phyloP scores from a whole-genome alignment of 2,797 vertebrate genomes.

The Semaprochilodus insignis region DNA sequence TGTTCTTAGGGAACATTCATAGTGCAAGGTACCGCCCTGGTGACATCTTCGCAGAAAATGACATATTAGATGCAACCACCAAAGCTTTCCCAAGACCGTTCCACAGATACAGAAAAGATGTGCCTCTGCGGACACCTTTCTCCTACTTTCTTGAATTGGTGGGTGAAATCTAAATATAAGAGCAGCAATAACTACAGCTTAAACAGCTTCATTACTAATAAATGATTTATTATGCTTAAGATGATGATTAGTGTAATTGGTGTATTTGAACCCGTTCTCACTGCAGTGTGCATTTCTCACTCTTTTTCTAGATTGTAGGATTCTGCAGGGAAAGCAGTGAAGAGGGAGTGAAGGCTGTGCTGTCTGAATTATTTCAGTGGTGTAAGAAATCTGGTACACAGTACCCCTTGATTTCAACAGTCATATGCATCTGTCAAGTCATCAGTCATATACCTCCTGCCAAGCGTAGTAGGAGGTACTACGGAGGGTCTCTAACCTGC shows the following conservation, averaged over 20 bases:
- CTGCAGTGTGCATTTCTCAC: background rate
- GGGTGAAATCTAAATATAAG: background rate
- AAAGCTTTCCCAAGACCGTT: background rate
- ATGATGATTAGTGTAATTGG: too few relatives aligned
- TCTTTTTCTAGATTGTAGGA: background rate
- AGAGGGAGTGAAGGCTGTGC: fast-evolving
- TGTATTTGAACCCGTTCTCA: background rate
- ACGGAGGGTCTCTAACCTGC: constrained; percentile 15
- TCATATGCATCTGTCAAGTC: constrained; percentile 6
- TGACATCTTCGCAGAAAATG: background rate
- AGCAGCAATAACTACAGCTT: background rate
- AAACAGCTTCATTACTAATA: too few relatives aligned
- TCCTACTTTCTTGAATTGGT: constrained; percentile 19
- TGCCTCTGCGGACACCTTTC: constrained; percentile 16
- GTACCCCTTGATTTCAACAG: background rate
- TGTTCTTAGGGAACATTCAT: constrained; percentile 27
- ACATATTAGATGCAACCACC: background rate
- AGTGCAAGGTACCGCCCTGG: background rate
- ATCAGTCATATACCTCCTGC: background rate
- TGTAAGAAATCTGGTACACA: background rate
- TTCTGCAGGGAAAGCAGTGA: background rate
- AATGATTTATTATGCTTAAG: too few relatives aligned
- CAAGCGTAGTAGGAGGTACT: background rate
- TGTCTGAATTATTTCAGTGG: background rate
- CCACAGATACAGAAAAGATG: background rate